A percentile compares a stretch with the other conserved stretches of the same genome.
These are phyloP conservation scores for Microtus richardsoni DNA, from an alignment of 2,113 vertebrate genomes.

Conservation along the genomic window DNA sequence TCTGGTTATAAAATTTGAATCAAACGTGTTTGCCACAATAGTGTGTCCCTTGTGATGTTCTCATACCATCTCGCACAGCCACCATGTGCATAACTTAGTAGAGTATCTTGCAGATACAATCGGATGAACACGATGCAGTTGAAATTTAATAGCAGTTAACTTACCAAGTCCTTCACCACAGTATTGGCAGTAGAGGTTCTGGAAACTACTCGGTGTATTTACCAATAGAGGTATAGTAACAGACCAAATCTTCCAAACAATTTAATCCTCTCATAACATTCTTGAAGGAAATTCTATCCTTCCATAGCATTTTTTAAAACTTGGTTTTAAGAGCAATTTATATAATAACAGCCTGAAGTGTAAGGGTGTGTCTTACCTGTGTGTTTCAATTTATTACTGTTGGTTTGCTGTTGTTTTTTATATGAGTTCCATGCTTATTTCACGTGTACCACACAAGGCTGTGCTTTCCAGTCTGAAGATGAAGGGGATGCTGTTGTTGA, in stretches of 20 bases:
- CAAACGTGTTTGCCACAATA: slow-evolving; percentile 53
- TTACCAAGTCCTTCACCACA: slow-evolving; percentile 54
- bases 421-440: slow-evolving; percentile 11
- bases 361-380: background rate
- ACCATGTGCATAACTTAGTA: slow-evolving; percentile 36
- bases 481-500: background rate
- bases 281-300: slow-evolving; percentile 36
- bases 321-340: slow-evolving; percentile 60
- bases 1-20: slow-evolving; percentile 66
- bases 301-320: background rate
- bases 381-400: slow-evolving; percentile 14
- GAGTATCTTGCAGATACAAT: slow-evolving; percentile 36
- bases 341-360: slow-evolving; percentile 30
- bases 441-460: background rate
- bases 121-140: slow-evolving; percentile 29
- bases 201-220: slow-evolving; percentile 29
- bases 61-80: background rate
- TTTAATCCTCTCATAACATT: background rate
- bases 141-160: slow-evolving; percentile 72
- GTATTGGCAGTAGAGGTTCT: background rate
- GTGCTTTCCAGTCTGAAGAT: slow-evolving; percentile 35
- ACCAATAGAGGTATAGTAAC: slow-evolving; percentile 5
- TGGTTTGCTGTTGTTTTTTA: background rate
- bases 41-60: background rate
- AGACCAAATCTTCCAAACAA: slow-evolving; percentile 46